Evolutionary conservation across 2,888 invertebrate species (phyloP).

Genomic region (Drosophila mettleri): DNA sequence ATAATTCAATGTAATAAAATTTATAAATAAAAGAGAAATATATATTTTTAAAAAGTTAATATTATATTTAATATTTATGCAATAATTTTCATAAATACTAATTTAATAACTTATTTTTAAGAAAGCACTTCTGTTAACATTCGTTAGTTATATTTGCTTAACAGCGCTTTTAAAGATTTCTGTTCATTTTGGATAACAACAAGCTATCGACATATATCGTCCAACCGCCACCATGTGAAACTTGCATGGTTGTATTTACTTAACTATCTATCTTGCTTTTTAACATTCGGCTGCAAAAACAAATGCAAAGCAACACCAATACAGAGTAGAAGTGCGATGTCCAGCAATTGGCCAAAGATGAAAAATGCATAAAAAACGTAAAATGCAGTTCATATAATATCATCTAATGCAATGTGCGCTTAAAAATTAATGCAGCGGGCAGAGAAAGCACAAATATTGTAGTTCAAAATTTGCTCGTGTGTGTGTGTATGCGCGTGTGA

Average conservation of each 20-base stretch:
- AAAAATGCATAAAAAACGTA: constrained; percentile 24
- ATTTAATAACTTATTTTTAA: neutral
- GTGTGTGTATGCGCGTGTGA: constrained; percentile 32
- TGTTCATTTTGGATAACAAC: neutral
- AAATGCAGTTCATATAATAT: constrained; percentile 25
- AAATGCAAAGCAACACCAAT: constrained; percentile 40
- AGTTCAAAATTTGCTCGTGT: constrained; percentile 32
- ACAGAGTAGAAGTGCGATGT: constrained; percentile 17
- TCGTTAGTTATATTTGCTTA: neutral
- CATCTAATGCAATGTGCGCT: constrained; percentile 29
- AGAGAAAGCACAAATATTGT: constrained; percentile 50
- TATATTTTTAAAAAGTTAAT: no score
- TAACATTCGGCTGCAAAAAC: constrained; percentile 42
- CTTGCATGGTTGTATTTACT: constrained; percentile 38
- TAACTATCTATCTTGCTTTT: constrained; percentile 27
- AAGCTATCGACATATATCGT: constrained; percentile 18
- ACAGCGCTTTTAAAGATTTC: neutral
- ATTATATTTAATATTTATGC: neutral
- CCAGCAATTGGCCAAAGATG: constrained; percentile 13
- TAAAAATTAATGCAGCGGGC: constrained; percentile 29
- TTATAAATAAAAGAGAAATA: neutral
- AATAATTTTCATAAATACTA: no score
- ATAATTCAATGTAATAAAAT: neutral
- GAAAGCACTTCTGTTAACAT: neutral
- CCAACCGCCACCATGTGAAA: constrained; percentile 12